Conservation (phyloP, 2,888 invertebrate species). For the Cryptus armator region DNA sequence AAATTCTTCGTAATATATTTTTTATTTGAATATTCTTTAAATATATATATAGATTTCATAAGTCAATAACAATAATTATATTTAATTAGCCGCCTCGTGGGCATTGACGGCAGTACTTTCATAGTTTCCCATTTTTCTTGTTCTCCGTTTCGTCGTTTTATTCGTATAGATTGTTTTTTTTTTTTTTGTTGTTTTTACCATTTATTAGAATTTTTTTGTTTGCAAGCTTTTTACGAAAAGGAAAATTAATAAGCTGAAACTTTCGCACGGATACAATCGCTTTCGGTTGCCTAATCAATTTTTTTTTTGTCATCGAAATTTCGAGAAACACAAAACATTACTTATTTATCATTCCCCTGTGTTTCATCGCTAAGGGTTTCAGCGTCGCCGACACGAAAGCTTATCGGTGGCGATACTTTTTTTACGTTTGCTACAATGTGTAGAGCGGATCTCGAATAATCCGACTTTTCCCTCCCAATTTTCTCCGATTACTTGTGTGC, state of each 20-base stretch:
- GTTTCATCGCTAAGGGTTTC: not conserved
- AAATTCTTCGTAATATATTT: conserved; percentile 35
- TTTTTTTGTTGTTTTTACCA: conserved; percentile 14
- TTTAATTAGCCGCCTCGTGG: conserved; percentile 23
- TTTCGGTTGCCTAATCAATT: conserved; percentile 3
- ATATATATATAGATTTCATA: conserved; percentile 51
- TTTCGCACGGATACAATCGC: conserved; percentile 28
- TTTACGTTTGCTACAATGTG: not conserved
- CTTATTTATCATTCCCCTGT: conserved; percentile 4
- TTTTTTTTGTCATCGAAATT: not conserved
- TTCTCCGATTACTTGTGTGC: conserved; percentile 24
- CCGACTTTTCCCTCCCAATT: not conserved
- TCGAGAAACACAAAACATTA: conserved; percentile 9
- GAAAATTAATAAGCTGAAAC: conserved; percentile 2
- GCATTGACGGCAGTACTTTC: conserved; percentile 52
- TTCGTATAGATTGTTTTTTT: conserved; percentile 10
- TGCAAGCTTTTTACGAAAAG: conserved; percentile 12
- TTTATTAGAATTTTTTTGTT: conserved; percentile 30
- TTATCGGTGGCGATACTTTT: not conserved
- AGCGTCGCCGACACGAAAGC: conserved; percentile 3
- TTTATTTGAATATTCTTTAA: conserved; percentile 41
- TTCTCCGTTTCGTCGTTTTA: conserved; percentile 2
- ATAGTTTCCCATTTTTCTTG: conserved; percentile 48
- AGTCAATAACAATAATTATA: conserved; percentile 59
- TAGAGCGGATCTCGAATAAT: not conserved